These are phyloP conservation scores for Eristalinus sepulchralis DNA, from an alignment of 2,888 invertebrate species.

Conservation along the genomic window DNA sequence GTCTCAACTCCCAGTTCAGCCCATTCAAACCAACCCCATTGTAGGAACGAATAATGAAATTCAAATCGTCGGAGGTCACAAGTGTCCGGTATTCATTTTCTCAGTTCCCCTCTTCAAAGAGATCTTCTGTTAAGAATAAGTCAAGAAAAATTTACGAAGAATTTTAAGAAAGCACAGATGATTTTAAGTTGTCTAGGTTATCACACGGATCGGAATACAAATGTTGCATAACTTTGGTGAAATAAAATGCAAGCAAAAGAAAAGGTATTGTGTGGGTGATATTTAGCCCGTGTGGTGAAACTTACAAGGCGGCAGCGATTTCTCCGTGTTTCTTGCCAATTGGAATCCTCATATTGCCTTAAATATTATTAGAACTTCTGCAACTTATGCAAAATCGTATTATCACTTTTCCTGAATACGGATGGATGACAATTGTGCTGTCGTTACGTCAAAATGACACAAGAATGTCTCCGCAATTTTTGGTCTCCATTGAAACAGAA, in stretches of 20 bases:
- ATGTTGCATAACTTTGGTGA: slow-evolving; percentile 33
- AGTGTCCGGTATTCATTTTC: not conserved
- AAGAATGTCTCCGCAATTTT: not conserved
- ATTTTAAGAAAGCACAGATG: not conserved
- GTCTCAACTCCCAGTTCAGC: no score
- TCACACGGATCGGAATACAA: not conserved
- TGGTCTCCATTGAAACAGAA: not conserved
- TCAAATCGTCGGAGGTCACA: not conserved
- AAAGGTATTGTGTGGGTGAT: not conserved
- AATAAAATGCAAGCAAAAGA: not conserved
- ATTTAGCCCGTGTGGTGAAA: slow-evolving; percentile 53
- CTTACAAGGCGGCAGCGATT: slow-evolving; percentile 82
- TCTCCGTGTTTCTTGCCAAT: slow-evolving; percentile 85
- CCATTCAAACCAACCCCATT: no score
- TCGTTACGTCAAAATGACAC: not conserved
- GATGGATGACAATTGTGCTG: not conserved
- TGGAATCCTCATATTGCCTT: slow-evolving; percentile 77
- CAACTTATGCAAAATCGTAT: not conserved
- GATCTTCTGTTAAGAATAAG: not conserved
- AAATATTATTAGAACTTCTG: not conserved
- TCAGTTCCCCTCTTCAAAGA: not conserved
- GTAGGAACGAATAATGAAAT: not conserved
- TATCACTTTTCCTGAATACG: not conserved
- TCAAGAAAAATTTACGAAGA: not conserved
- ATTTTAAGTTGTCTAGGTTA: not conserved